A percentile compares a stretch with the other conserved stretches of the same genome.
Evolutionary conservation across 92 coral and sea anemone genomes (phyloP).

Genomic region (Muricea muricata): DNA sequence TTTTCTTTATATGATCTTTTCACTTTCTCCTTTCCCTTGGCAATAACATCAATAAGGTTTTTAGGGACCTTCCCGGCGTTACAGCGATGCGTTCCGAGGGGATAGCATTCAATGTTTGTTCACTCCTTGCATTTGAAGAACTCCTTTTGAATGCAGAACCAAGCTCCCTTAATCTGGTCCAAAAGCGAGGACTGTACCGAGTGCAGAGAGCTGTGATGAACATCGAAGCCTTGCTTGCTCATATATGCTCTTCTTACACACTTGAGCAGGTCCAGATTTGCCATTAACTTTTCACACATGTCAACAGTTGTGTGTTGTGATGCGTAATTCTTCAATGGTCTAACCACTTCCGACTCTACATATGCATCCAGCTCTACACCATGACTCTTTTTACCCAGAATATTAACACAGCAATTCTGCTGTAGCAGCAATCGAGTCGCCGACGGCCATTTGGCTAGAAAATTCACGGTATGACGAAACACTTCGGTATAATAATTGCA

Average conservation of each 20-base stretch:
- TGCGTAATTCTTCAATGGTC: constrained; percentile 25
- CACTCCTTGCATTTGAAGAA: neutral
- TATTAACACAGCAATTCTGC: constrained; percentile 14
- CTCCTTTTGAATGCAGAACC: constrained; percentile 2
- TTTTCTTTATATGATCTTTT: neutral
- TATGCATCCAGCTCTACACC: constrained; percentile 24
- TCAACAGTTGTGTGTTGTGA: constrained; percentile 20
- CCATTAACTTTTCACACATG: constrained; percentile 18
- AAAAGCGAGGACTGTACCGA: neutral
- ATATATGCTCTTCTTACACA: neutral
- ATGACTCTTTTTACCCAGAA: constrained; percentile 7
- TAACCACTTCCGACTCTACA: constrained; percentile 30
- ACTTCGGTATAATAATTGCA: constrained; percentile 29
- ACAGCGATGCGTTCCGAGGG: neutral
- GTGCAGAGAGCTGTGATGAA: constrained; percentile 5
- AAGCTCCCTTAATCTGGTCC: constrained; percentile 31
- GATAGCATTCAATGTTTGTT: constrained; percentile 1
- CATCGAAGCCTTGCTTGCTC: too few relatives aligned
- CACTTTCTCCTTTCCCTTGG: neutral
- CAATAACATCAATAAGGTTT: neutral
- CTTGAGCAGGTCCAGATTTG: constrained; percentile 15
- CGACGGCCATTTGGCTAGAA: constrained; percentile 23
- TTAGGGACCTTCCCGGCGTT: constrained; percentile 4
- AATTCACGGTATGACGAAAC: constrained; percentile 31
- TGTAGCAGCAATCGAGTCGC: constrained; percentile 11